Evolutionary conservation across 2,113 vertebrate species (phyloP), one percentile per base, ranked within the genome.

Genomic region (Fregata magnificens): DNA sequence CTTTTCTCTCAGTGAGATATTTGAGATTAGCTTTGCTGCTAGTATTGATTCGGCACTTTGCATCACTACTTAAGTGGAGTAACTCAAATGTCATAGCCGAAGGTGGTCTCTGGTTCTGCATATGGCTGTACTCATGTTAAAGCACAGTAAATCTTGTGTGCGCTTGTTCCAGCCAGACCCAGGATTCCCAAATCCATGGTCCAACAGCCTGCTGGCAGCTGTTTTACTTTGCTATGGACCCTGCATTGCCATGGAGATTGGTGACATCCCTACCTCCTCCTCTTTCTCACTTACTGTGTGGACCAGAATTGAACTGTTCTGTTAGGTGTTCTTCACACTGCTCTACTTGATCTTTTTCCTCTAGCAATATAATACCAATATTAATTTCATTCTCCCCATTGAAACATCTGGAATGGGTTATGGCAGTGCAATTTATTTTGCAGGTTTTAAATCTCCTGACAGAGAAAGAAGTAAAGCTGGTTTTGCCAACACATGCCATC

Each of bases 361-460:
- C 26, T 62, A 5, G 20, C 20, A 38, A 1, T 56, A 3, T 50
- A 80, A 42, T 45, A 8, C 28, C 9, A 47, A 4, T 69, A 34
- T 44, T 88, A 20, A 56, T 50, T 42, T 71, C 0, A 2, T 62
- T 66, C 14, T 63, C 44, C 20, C 16, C 6, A 6, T 38, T 78
- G 52, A 61, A 88, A 55, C 26, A 36, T 52, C 11, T 88, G 38
- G 16, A 66, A 53, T 47, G 53, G 77, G 8, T 85, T 44, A 25
- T 2, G 7, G 21, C 38, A 36, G 13, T 63, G 12, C 34, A 10
- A 53, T 95, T 96, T 94, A 16, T 90, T 95, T 95, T 93, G 62
- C 97, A 99, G 99, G 96, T 99, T 94, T 98, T 99, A 86, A 98
- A 96, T 88, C 92, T 99, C 85, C 94, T 99, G 85, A 99, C 97